Evolutionary conservation across 2,113 vertebrate genomes (phyloP).

Genomic region (Pollachius pollachius): DNA sequence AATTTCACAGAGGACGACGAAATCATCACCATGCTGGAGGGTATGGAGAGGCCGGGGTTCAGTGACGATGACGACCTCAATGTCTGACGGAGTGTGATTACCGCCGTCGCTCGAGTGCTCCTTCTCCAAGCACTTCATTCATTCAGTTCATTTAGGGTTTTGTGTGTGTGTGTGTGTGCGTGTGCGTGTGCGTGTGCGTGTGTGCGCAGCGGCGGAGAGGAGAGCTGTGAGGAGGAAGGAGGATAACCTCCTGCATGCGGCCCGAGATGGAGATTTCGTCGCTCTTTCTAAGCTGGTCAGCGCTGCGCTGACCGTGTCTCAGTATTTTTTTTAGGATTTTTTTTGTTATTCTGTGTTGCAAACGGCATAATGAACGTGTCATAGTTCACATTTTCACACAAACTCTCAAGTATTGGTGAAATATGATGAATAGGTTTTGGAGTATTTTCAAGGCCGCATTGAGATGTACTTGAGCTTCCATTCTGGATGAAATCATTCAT

Average conservation of each 20-base stretch:
- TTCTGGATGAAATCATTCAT: no score
- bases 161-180: no score
- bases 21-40: slow-evolving; percentile 90
- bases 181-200: background rate
- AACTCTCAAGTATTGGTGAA: no score
- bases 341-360: no score
- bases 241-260: slow-evolving; percentile 82
- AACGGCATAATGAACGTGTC: no score
- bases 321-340: no score
- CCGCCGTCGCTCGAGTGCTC: background rate
- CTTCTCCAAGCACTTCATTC: no score
- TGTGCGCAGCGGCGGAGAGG: slow-evolving; percentile 82
- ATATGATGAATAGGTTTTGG: no score
- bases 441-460: no score
- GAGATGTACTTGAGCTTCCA: no score
- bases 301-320: background rate
- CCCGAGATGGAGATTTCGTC: slow-evolving; percentile 80
- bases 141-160: no score
- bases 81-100: background rate
- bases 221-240: slow-evolving; percentile 83
- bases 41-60: slow-evolving; percentile 68
- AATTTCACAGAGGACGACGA: slow-evolving; percentile 89
- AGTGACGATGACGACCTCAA: slow-evolving; percentile 8
- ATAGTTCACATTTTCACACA: no score
- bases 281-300: slow-evolving; percentile 82